Evolutionary conservation across 2,113 vertebrate species (phyloP).

Genomic region (Parotia lawesii): DNA sequence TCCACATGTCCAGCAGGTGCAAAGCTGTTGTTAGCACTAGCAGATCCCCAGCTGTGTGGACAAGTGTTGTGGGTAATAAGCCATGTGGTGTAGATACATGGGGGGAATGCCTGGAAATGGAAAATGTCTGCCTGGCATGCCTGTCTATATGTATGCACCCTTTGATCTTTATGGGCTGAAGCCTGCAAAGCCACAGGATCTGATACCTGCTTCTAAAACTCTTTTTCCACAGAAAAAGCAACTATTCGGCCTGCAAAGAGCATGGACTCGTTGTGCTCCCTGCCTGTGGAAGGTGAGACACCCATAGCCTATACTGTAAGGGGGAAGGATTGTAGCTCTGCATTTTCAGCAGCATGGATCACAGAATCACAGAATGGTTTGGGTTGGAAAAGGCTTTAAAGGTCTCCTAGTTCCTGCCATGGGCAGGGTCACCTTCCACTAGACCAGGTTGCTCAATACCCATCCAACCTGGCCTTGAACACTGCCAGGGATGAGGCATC

Average conservation of each 20-base stretch:
- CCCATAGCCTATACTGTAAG: not conserved
- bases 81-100: not conserved
- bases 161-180: not conserved
- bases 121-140: not conserved
- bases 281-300: conserved; percentile 87
- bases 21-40: conserved; percentile 39
- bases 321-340: not conserved
- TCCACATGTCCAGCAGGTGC: conserved; percentile 45
- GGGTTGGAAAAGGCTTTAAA: not conserved
- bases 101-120: not conserved
- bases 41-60: conserved; percentile 40
- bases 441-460: not conserved
- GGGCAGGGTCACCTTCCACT: not conserved
- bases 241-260: conserved; percentile 92
- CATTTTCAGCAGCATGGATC: not conserved
- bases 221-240: conserved; percentile 83
- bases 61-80: conserved; percentile 37
- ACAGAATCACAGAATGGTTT: not conserved
- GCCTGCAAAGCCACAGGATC: not conserved
- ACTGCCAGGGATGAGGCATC: not conserved
- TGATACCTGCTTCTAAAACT: conserved; percentile 21
- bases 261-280: conserved; percentile 94
- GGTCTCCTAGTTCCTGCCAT: not conserved
- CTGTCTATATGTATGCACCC: not conserved
- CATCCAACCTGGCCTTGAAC: not conserved